Base-by-base conservation (phyloP, 2,797 vertebrate species). In the Sebastes vulpes region DNA sequence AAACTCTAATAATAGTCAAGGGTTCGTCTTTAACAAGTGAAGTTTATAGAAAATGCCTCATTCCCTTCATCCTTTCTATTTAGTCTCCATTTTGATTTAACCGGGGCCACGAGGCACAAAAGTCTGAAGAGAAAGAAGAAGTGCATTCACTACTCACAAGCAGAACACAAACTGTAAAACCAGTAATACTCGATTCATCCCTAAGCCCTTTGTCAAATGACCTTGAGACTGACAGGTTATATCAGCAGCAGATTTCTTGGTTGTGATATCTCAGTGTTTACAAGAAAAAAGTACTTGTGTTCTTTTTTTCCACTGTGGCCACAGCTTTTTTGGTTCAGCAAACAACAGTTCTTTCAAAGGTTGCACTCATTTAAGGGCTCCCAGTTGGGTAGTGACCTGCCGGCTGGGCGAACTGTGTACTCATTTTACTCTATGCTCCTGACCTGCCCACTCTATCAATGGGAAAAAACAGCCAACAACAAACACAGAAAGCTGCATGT, bases 321-420 rank as follows among this genome's bases (percentile, higher is more conserved):
- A 35, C 53, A 50, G 71, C 20, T 76, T 85, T 81, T 90, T 72
- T 77, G 75, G 75, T 82, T 76, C 81, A 79, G 65, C 73, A 83
- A 89, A 88, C 71, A 82, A 59, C 60, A 74, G 64, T 83, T 87
- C 61, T 85, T 86, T 87, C 70, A 83, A 89, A 91, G 75, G 84
- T 77, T 90, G 66, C 48, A 59, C 73, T 86, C 53, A 67, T 90
- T 85, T 87, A 83, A 85, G 56, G 73, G 77, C 54, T 85, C 84
- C 80, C 86, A 84, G 63, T 75, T 83, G 88, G 75, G 69, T 29
- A 75, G 42, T 64, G 87, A 93, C 86, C 89, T 86, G 77, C 57
- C 7, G 31, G 63, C 46, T 76, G 81, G 72, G 68, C 58, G 31
- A 81, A 81, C 61, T 63, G 67, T 82, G 72, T 38, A 53, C 71